Base-by-base conservation (phyloP, 1,140 invertebrate species). In the Habropoda laboriosa region DNA sequence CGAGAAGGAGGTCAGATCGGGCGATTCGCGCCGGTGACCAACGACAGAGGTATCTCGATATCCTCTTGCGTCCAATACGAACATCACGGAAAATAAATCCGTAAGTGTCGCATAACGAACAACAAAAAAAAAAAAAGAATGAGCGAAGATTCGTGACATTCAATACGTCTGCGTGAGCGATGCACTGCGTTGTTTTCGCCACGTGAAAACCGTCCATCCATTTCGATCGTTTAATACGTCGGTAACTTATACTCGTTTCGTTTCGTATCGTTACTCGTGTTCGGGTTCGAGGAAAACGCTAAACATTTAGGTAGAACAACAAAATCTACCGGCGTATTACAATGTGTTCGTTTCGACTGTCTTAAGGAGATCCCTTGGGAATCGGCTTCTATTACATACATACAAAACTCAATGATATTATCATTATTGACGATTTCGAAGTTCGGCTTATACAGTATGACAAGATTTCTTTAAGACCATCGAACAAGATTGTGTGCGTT, bases 101-200 rank as follows among this genome's bases (percentile, higher is more conserved):
- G 53, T 67, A 82, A 60, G 75, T 53, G 81, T 64, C 76, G 27
- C 16, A 58, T 61, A 66, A 61, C 35, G 42, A 35, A 21, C 13
- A 55, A 76, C 24, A 24, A 21, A 47, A 32, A 67, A 76, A 10
- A 24, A 21, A 47, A 32, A 67, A 76, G 12, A 49, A 68, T 78
- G 75, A 73, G 27, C 63, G n/a, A 63, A 51, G 7, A 55, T n/a
- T 70, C 38, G 81, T 79, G 70, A 79, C 61, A 13, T 27, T 51
- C 7, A 63, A 24, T 24, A 71, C 13, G 32, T 57, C 57, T 38
- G 32, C 38, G 38, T 49, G 30, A 27, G 35, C 67, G 74, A 83
- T 73, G 67, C 68, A 32, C 5, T 10, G 12, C 32, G n/a, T 40
- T 30, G 74, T 73, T 55, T 30, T 38, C 47, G n/a, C 27, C 63